Conservation (phyloP, 2,113 vertebrate genomes). For the Vimba vimba region DNA sequence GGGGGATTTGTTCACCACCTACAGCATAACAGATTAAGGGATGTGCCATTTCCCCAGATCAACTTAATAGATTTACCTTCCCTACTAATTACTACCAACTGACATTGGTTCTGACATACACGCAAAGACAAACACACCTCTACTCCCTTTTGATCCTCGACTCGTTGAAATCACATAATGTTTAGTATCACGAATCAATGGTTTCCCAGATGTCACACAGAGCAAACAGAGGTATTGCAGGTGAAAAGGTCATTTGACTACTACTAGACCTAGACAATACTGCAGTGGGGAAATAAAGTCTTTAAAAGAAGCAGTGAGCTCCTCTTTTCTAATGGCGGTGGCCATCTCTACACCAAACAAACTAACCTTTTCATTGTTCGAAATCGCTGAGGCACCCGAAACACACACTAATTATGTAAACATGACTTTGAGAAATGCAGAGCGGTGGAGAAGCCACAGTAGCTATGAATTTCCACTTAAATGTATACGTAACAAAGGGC, state of each 20-base stretch:
- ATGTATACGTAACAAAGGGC: slow-evolving; percentile 65
- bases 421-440: slow-evolving; percentile 61
- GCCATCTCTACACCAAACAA: slow-evolving; percentile 38
- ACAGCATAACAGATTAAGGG: slow-evolving; percentile 54
- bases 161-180: slow-evolving; percentile 47
- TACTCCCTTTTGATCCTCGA: slow-evolving; percentile 10
- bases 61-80: slow-evolving; percentile 47
- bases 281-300: slow-evolving; percentile 27
- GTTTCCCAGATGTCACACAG: slow-evolving; percentile 9
- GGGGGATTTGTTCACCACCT: slow-evolving; percentile 45
- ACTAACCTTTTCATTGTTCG: slow-evolving; percentile 62
- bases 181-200: slow-evolving; percentile 49
- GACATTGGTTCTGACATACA: slow-evolving; percentile 32
- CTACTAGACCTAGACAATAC: slow-evolving; percentile 12
- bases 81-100: slow-evolving; percentile 21
- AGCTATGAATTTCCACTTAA: slow-evolving; percentile 56
- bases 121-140: slow-evolving; percentile 4
- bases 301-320: not conserved
- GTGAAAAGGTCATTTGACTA: slow-evolving; percentile 46
- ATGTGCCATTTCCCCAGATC: slow-evolving; percentile 19
- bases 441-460: slow-evolving; percentile 34
- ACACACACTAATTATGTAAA: slow-evolving; percentile 63
- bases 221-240: slow-evolving; percentile 31
- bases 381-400: slow-evolving; percentile 58
- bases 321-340: not conserved